Evolutionary conservation across 2,888 invertebrate species (phyloP), one percentile per base, ranked within the genome.

Genomic region (Cremastobaeus sp.): DNA sequence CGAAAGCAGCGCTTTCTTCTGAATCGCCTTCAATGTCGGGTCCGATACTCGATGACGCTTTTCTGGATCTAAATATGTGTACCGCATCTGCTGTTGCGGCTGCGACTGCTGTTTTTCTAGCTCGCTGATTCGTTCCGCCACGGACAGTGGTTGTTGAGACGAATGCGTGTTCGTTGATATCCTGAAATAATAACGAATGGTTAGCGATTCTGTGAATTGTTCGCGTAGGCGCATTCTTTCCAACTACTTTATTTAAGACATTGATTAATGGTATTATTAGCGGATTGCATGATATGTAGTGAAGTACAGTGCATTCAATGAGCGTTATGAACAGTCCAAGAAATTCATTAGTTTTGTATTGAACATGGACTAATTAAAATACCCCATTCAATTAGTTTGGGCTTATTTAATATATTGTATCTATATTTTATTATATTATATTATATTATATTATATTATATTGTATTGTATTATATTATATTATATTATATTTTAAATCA

Each of bases 1-100:
- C 1, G 93, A 93, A 68, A 94, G 89, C 4, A 95, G 89, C 0
- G 95, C 95, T 84, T 94, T 94, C 88, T 95, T 95, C 83, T 95
- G 95, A 71, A 94, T 92, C 9, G 93, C 93, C 86, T 95, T 95
- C 21, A 95, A 86, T 0, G 94, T 93, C 5, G 93, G 90, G 84
- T 92, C 92, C 20, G 93, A 91, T 25, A 93, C 91, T 74, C 92
- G 90, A 84, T 92, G 93, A 69, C 91, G 92, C 85, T 93, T 94
- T 48, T 92, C 92, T 1, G 93, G 93, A 81, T 94, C 94, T 76
- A 93, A 87, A 82, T 92, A 94, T 2, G 92, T 91, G 82, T 92
- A 93, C 78, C 91, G 90, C 79, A 88, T 88, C 68, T 89, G 89
- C 86, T 90, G 88, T 37, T 83, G 84, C 30, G 83, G 84, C 32